Conservation (phyloP, 1,140 invertebrate species). For the Lepidurus arcticus region DNA sequence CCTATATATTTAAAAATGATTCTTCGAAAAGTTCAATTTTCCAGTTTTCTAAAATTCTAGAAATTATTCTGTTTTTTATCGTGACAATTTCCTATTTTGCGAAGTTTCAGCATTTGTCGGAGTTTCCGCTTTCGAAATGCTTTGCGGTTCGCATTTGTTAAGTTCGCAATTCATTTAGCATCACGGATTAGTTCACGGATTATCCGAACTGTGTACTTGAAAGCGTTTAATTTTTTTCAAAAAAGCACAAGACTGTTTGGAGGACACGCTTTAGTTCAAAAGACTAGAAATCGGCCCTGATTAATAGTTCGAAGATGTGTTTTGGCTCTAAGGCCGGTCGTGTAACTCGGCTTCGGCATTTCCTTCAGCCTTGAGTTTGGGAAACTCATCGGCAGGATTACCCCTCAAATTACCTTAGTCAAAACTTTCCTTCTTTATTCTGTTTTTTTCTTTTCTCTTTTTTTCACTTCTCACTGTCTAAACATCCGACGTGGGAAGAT, state of each 20-base stretch:
- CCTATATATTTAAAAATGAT: no score
- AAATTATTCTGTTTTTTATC: no score
- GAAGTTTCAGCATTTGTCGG: no score
- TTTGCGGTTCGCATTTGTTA: background rate
- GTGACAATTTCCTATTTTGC: no score
- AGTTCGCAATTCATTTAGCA: background rate
- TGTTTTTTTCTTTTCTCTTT: background rate
- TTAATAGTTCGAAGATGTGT: background rate
- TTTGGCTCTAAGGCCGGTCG: background rate
- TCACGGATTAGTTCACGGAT: slow-evolving; percentile 20
- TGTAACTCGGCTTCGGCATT: background rate
- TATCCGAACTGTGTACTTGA: background rate
- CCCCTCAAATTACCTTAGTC: background rate
- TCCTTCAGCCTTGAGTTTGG: background rate
- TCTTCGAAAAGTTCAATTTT: no score
- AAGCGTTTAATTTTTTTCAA: background rate
- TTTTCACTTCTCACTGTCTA: background rate
- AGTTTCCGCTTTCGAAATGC: no score
- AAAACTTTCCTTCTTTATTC: background rate
- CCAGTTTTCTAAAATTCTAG: no score
- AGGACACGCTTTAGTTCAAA: background rate
- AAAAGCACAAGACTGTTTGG: background rate
- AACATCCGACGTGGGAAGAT: background rate
- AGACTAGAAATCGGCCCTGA: background rate
- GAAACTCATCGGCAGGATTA: background rate